Evolutionary conservation across 2,888 invertebrate species (phyloP), one percentile per base, ranked within the genome.

Genomic region (Nasonovia ribisnigri): DNA sequence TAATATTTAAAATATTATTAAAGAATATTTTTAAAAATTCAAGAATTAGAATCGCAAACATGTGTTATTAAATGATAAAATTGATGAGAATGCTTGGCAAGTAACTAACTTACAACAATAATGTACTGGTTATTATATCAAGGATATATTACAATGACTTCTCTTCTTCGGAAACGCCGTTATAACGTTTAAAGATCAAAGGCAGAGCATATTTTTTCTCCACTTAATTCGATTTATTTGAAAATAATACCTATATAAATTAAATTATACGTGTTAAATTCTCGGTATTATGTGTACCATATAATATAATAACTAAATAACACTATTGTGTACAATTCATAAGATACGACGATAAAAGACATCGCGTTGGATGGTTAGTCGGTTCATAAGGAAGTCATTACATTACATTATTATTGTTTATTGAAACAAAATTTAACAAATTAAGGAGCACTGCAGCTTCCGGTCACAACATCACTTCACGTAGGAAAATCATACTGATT

Each of bases 331-430:
- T 77, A 77, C 36, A 20, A 77, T 77, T 16, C 36, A 36, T 20
- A 36, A 36, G 6, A 77, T 77, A 6, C 20, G 16, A 77, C 67
- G 20, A 77, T 77, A 77, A 77, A 77, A 77, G 1, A 36, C 16
- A 36, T 36, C 36, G 6, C n/a, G 6, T 60, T 20, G 46, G 46
- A n/a, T 20, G 90, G 60, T 46, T 24, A n/a, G 48, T 51, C 36
- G 36, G 67, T 67, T 77, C n/a, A 13, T 67, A 90, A 90, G 67
- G 90, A 67, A 90, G 90, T 90, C n/a, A 46, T 89, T 89, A 89
- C 46, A 43, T 60, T 43, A 46, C 36, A 60, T 90, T 60, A 89
- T 89, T 90, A 67, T 67, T 90, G 46, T 29, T 43, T 86, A 60
- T 42, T 57, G 90, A 90, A 90, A 46, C 20, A 67, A 46, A 90